Conservation (phyloP, 2,888 invertebrate species). For the Lacanobia oleracea region DNA sequence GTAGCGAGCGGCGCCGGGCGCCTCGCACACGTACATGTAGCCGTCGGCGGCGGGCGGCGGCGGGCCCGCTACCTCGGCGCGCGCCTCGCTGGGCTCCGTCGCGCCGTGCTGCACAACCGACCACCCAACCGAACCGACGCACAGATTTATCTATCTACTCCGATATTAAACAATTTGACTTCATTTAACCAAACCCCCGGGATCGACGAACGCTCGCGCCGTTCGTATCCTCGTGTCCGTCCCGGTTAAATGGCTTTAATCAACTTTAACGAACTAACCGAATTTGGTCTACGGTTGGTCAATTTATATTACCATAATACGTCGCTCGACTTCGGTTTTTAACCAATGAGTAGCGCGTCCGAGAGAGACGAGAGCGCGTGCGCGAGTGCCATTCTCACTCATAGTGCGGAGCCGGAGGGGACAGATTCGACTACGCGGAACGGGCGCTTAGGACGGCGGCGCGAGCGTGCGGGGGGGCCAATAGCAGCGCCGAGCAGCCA, state of each 20-base stretch:
- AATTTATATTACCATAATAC: constrained; percentile 91
- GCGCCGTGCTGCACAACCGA: constrained; percentile 67
- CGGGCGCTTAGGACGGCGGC: constrained; percentile 80
- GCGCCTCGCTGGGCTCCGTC: constrained; percentile 88
- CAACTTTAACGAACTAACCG: constrained; percentile 91
- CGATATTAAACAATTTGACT: constrained; percentile 89
- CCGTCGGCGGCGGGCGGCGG: constrained; percentile 86
- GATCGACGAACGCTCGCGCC: constrained; percentile 88
- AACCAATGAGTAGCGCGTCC: constrained; percentile 83
- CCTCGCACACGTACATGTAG: constrained; percentile 89
- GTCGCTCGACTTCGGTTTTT: constrained; percentile 72
- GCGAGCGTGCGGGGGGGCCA: constrained; percentile 70
- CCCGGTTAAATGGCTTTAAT: constrained; percentile 91
- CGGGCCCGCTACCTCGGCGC: constrained; percentile 87
- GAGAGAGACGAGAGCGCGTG: constrained; percentile 65
- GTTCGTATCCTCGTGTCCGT: constrained; percentile 88
- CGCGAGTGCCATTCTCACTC: constrained; percentile 76
- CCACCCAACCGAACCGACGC: constrained; percentile 72
- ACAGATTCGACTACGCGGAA: constrained; percentile 73
- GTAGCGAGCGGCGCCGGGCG: constrained; percentile 79
- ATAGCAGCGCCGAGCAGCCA: constrained; percentile 74
- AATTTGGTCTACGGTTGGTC: constrained; percentile 90
- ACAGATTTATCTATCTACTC: constrained; percentile 79
- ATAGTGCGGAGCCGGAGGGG: constrained; percentile 75
- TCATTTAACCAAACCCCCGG: constrained; percentile 86